Base-by-base conservation (phyloP, 1,140 invertebrate species). In the Bombus soroeensis region DNA sequence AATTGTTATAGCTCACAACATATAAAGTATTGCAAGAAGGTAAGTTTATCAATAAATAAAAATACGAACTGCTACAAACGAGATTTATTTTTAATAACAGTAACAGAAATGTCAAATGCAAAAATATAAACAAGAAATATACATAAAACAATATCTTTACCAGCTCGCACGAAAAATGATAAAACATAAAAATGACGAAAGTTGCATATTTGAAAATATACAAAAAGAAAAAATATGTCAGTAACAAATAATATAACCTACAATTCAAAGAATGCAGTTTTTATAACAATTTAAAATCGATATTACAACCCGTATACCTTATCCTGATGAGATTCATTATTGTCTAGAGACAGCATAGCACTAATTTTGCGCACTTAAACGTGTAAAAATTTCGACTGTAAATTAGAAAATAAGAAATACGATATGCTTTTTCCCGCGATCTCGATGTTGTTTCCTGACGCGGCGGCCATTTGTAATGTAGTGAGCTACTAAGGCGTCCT, bases 291-390 rank as follows among this genome's bases (percentile, higher is more conserved):
- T 37, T 34, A 5, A 43, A 39, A 57, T 73, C 22, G 8, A n/a
- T 64, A 64, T 12, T 70, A 6, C 8, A n/a, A 28, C 9, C 6
- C 3, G 82, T 89, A 85, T 82, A 93, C 93, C 90, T 93, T 89
- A 34, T 93, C 90, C 39, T 92, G 89, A 25, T 91, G 77, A 71
- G 82, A 76, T 64, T 86, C 88, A 75, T 89, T 92, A 47, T 84
- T 87, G 59, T 93, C 90, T 75, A 91, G 57, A 18, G 91, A 93
- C 82, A 93, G 72, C 93, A 94, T 94, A 71, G 72, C 85, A 87
- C 53, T 59, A 84, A 90, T 91, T 90, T 92, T 76, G n/a, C 3
- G 25, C 25, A 32, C 25, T 57, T 77, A 39, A 78, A 53, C 53
- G 13, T n/a, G 41, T 32, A 0, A 13, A 57, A 79, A 57, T 1